Evolutionary conservation across 2,888 invertebrate species (phyloP).

Genomic region (Pyrochroa serraticornis): DNA sequence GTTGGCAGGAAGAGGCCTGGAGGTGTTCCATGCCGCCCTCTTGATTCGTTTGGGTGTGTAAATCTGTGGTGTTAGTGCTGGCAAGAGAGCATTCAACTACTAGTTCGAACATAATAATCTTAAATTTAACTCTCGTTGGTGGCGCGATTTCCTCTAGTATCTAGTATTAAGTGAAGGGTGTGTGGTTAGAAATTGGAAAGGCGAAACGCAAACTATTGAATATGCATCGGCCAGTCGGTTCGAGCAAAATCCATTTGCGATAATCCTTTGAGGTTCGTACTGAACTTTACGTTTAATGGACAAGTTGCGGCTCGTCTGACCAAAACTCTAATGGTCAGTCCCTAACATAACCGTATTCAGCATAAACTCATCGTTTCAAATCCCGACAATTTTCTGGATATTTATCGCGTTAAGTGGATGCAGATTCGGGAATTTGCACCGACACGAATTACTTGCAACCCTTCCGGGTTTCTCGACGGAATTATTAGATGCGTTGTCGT

Average conservation of each 20-base stretch:
- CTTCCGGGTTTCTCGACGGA: too few relatives aligned
- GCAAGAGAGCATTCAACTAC: conserved; percentile 9
- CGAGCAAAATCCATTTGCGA: conserved; percentile 47
- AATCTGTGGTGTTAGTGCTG: conserved; percentile 9
- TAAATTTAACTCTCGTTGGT: conserved; percentile 21
- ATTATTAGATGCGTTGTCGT: too few relatives aligned
- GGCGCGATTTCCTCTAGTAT: conserved; percentile 26
- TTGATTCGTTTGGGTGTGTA: not conserved
- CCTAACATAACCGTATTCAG: conserved; percentile 27
- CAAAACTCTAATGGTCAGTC: conserved; percentile 36
- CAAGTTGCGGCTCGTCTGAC: conserved; percentile 41
- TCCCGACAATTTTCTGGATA: not conserved
- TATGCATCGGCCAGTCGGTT: conserved; percentile 42
- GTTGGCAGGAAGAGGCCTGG: not conserved
- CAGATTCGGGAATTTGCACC: not conserved
- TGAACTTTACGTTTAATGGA: conserved; percentile 46
- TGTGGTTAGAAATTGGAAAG: conserved; percentile 35
- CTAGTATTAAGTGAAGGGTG: conserved; percentile 30
- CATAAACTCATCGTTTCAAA: conserved; percentile 10
- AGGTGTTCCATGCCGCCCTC: not conserved
- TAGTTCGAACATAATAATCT: conserved; percentile 20
- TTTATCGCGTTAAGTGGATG: not conserved
- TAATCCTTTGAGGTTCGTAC: conserved; percentile 48
- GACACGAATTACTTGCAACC: not conserved
- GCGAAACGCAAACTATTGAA: conserved; percentile 46